Conservation (phyloP, 2,888 invertebrate species). For the Mythimna vitellina region DNA sequence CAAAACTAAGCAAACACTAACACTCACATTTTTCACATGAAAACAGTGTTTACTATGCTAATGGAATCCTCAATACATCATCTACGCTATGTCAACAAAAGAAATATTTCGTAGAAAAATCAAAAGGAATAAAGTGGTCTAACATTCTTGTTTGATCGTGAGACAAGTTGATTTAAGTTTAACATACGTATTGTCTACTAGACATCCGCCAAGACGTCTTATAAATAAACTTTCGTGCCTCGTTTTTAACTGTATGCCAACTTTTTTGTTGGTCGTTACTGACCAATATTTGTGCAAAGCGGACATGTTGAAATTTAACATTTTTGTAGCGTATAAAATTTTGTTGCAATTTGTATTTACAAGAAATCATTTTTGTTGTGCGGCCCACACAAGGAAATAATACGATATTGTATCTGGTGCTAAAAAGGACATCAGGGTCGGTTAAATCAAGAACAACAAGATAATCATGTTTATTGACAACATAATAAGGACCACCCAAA, state of each 20-base stretch:
- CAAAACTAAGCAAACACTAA: conserved; percentile 35
- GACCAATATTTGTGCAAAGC: conserved; percentile 59
- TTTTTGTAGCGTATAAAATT: conserved; percentile 15
- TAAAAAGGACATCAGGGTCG: conserved; percentile 28
- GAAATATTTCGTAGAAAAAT: conserved; percentile 61
- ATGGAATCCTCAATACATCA: conserved; percentile 59
- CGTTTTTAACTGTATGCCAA: conserved; percentile 59
- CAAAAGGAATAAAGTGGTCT: conserved; percentile 58
- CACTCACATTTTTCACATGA: conserved; percentile 44
- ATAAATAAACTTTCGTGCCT: conserved; percentile 66
- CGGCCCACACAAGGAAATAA: conserved; percentile 42
- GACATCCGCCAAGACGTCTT: conserved; percentile 62
- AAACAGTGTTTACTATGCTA: conserved; percentile 59
- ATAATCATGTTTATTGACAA: conserved; percentile 37
- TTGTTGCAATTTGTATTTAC: conserved; percentile 8
- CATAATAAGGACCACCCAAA: conserved; percentile 50
- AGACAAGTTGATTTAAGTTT: conserved; percentile 69
- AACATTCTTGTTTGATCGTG: conserved; percentile 60
- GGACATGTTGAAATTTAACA: conserved; percentile 21
- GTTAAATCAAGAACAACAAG: conserved; percentile 42
- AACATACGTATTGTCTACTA: conserved; percentile 66
- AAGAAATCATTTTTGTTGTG: conserved; percentile 4
- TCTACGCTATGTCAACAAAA: conserved; percentile 51
- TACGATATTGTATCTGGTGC: conserved; percentile 23
- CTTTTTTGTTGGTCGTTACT: conserved; percentile 46